These are phyloP conservation scores for Sarcophaga bullata DNA, from an alignment of 1,140 invertebrate genomes.

Conservation along the genomic window DNA sequence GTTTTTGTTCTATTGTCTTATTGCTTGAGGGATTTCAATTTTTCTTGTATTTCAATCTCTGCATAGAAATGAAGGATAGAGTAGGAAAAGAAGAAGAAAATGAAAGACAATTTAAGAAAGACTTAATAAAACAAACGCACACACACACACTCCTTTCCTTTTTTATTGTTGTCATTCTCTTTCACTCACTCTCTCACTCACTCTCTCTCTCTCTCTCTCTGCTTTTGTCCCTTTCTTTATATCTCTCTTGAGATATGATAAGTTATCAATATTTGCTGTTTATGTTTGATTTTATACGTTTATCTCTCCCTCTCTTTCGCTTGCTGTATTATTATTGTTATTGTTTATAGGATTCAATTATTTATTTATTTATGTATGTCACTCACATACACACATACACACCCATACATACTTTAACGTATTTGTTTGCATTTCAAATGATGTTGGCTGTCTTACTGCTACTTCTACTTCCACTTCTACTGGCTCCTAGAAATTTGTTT, in stretches of 20 bases:
- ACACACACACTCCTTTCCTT: background rate
- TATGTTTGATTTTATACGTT: background rate
- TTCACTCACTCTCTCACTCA: too few species aligned
- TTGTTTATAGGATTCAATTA: constrained; percentile 20
- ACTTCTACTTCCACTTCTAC: too few species aligned
- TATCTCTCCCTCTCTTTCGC: background rate
- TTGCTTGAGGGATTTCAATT: background rate
- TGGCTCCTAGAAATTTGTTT: too few species aligned
- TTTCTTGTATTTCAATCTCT: background rate
- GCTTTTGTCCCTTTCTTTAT: too few species aligned
- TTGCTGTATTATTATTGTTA: background rate
- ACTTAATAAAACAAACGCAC: background rate
- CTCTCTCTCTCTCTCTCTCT: too few species aligned
- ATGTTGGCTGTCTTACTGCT: too few species aligned
- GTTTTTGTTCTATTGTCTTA: background rate
- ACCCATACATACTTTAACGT: too few species aligned
- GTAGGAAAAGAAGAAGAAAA: background rate
- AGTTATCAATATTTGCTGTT: constrained; percentile 12
- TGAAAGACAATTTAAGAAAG: background rate
- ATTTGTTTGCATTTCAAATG: too few species aligned
- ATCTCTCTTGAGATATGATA: background rate
- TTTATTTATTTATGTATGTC: constrained; percentile 10
- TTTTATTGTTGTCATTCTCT: too few species aligned
- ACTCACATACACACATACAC: constrained; percentile 16
- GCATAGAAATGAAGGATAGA: background rate